Percentiles rank a stretch among this genome's conserved stretches.
These are phyloP conservation scores for Intellagama lesueurii DNA, from an alignment of 2,797 vertebrate species.

Conservation along the genomic window DNA sequence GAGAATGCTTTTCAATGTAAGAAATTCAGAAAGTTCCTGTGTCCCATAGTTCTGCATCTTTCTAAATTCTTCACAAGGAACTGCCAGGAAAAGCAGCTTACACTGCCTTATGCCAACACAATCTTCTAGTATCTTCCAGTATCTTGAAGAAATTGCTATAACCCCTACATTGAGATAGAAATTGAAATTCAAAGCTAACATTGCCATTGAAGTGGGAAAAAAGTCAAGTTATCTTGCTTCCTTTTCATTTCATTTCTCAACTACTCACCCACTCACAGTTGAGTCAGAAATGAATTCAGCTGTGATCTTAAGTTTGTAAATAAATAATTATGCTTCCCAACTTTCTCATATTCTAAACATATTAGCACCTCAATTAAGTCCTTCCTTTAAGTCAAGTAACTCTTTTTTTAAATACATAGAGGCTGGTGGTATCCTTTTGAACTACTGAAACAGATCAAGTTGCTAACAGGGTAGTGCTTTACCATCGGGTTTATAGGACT, in stretches of 20 bases:
- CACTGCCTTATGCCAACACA: constrained; percentile 17
- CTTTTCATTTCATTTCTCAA: neutral
- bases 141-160: neutral
- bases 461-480: neutral
- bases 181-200: neutral
- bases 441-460: neutral
- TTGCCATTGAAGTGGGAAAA: neutral
- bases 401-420: too few relatives aligned
- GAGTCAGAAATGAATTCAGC: constrained; percentile 15
- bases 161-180: neutral
- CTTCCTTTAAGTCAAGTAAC: neutral
- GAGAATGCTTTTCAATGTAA: neutral
- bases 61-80: neutral
- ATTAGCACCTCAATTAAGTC: neutral
- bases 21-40: too few relatives aligned
- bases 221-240: neutral
- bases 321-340: neutral
- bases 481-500: too few relatives aligned
- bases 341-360: constrained; percentile 1
- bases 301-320: neutral
- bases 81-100: constrained; percentile 27
- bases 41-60: too few relatives aligned
- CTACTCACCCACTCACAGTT: neutral
- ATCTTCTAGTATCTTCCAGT: neutral
- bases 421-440: neutral